Conservation (phyloP, 2,888 invertebrate genomes). For the Andrena dorsata region DNA sequence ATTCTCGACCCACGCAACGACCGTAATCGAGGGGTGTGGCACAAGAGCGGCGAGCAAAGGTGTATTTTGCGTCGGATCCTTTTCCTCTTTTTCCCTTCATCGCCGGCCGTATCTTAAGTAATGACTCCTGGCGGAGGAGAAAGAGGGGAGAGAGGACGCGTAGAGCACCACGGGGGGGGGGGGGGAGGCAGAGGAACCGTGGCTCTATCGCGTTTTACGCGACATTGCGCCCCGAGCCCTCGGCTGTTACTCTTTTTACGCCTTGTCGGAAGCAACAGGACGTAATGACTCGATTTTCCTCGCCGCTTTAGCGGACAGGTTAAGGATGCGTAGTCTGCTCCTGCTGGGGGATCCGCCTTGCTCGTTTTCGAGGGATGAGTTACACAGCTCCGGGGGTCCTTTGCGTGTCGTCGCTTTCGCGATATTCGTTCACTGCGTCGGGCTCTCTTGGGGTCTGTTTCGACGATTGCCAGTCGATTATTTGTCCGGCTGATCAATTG, state of each 20-base stretch:
- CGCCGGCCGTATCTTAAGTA: conserved; percentile 66
- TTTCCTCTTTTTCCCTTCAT: conserved; percentile 28
- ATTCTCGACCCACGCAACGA: conserved; percentile 63
- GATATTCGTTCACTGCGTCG: too few species aligned
- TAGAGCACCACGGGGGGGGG: not conserved
- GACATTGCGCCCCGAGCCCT: conserved; percentile 44
- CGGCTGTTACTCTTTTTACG: conserved; percentile 18
- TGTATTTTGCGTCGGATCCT: conserved; percentile 65
- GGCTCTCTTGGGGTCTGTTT: too few species aligned
- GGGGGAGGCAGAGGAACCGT: not conserved
- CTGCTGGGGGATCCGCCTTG: too few species aligned
- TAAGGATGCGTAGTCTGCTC: not conserved
- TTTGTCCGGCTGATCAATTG: too few species aligned
- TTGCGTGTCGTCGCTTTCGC: too few species aligned
- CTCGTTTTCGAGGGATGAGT: too few species aligned
- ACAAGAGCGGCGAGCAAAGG: conserved; percentile 46
- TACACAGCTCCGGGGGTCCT: too few species aligned
- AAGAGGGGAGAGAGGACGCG: not conserved
- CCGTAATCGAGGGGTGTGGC: conserved; percentile 68
- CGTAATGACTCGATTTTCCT: conserved; percentile 44
- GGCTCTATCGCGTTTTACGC: conserved; percentile 66
- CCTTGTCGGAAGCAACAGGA: conserved; percentile 32
- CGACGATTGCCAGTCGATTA: too few species aligned
- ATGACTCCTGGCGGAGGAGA: conserved; percentile 37
- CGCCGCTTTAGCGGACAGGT: conserved; percentile 1